A percentile compares a stretch with the other conserved stretches of the same genome.
These are phyloP conservation scores for Tribolium madens DNA, from an alignment of 1,140 invertebrate genomes.

Conservation along the genomic window DNA sequence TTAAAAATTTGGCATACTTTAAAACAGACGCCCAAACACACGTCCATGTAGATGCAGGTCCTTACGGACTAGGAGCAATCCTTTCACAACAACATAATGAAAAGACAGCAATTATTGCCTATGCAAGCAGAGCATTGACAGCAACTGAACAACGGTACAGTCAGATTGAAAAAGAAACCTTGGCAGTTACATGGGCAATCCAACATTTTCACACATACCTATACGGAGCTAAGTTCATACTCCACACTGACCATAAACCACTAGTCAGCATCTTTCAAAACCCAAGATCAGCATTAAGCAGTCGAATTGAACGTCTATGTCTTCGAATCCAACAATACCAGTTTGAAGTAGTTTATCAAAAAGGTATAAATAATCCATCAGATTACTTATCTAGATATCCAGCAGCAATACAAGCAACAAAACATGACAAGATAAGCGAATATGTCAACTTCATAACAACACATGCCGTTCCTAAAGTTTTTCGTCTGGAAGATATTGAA, in stretches of 20 bases:
- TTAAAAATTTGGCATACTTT: constrained; percentile 22
- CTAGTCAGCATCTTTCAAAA: neutral
- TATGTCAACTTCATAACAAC: neutral
- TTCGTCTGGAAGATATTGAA: constrained; percentile 30
- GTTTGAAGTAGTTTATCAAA: neutral
- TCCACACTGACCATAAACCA: constrained; percentile 64
- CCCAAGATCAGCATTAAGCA: no score
- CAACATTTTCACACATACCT: constrained; percentile 69
- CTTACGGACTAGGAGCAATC: constrained; percentile 10
- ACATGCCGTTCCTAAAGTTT: no score
- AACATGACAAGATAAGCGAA: constrained; percentile 4
- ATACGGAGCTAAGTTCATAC: constrained; percentile 65
- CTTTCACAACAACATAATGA: constrained; percentile 21
- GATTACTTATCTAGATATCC: neutral
- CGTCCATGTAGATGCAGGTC: constrained; percentile 34
- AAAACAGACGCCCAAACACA: constrained; percentile 2
- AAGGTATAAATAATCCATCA: neutral
- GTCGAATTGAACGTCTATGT: neutral
- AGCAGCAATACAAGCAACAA: neutral
- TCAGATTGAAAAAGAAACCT: constrained; percentile 69
- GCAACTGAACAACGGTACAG: constrained; percentile 67
- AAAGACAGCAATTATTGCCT: constrained; percentile 17
- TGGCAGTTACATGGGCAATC: constrained; percentile 67
- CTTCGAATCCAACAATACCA: constrained; percentile 13
- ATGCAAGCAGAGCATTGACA: constrained; percentile 66